Evolutionary conservation across 2,113 vertebrate genomes (phyloP), one percentile per base, ranked within the genome.

Genomic region (Sebastes schlegelii): DNA sequence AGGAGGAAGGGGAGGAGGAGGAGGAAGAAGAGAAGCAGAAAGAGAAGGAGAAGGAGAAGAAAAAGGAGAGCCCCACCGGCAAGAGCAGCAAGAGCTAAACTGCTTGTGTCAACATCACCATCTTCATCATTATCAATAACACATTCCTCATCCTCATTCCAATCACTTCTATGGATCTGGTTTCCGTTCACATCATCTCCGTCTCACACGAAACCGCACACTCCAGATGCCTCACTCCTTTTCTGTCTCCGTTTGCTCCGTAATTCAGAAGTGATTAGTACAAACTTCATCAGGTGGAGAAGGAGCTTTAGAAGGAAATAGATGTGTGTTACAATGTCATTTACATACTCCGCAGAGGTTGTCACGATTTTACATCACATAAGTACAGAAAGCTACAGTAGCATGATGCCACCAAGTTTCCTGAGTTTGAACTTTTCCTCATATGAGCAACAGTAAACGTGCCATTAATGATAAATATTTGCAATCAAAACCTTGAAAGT

Each of bases 1-100:
- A 57, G 2, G 75, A 85, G 17, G 67, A 73, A 14, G 80, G 85
- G 45, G 85, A 84, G 6, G 74, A 88, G 21, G 75, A 92, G 6
- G 84, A 78, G 2, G 17, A 88, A 16, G 61, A 88, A 12, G 34
- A 90, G 34, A 80, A 90, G 69, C 40, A 75, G 49, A 80, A 92
- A 23, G 84, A 91, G 40, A 72, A 91, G 46, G 83, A 81, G 48
- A 76, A 85, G 79, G 34, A 34, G 34, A 91, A 90, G 65, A 88
- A 92, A 89, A 93, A 95, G 80, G 86, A 89, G 63, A 85, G 84
- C 51, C 70, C 93, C 62, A 72, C 69, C 21, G 82, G 74, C 77
- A 95, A 95, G 90, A 92, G 23, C 90, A 94, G 91, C 94, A 95
- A 96, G 92, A 95, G 90, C 83, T 94, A 94, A 93, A 88, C 64